These are phyloP conservation scores for Standfussiana lucernea DNA, from an alignment of 2,888 invertebrate species.

Conservation along the genomic window DNA sequence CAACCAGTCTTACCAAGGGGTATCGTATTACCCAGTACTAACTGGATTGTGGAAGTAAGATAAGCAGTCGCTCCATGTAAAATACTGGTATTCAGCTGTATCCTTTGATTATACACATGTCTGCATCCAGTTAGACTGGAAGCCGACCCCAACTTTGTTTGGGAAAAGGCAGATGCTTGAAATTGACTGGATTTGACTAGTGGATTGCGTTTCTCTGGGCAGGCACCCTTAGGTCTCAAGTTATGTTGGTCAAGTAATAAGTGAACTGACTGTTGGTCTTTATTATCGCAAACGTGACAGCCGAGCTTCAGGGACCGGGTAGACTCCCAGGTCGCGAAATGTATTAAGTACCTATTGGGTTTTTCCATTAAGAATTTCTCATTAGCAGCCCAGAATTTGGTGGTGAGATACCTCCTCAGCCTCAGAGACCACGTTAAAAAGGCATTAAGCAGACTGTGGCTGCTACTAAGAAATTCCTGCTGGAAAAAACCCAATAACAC, in stretches of 20 bases:
- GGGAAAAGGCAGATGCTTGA: background rate
- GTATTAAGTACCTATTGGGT: background rate
- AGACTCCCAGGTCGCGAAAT: background rate
- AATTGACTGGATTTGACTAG: background rate
- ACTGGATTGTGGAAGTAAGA: background rate
- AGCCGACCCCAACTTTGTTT: background rate
- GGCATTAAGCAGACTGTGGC: background rate
- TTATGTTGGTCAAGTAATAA: background rate
- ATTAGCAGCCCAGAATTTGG: background rate
- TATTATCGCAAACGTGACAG: background rate
- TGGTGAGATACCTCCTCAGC: background rate
- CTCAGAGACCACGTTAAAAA: background rate
- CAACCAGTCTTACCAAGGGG: too few relatives aligned
- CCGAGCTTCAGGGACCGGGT: background rate
- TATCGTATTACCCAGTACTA: background rate
- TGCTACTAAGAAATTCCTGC: background rate
- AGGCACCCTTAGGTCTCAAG: too few relatives aligned
- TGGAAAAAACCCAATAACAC: background rate
- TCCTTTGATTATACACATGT: too few relatives aligned
- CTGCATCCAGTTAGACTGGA: background rate
- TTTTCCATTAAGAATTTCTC: background rate
- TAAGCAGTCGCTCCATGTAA: background rate
- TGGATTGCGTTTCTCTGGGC: background rate
- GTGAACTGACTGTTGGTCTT: background rate
- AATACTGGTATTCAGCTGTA: background rate